phyloP scores from a whole-genome alignment of 1,140 invertebrate species.

The Hesperophylax magnus region DNA sequence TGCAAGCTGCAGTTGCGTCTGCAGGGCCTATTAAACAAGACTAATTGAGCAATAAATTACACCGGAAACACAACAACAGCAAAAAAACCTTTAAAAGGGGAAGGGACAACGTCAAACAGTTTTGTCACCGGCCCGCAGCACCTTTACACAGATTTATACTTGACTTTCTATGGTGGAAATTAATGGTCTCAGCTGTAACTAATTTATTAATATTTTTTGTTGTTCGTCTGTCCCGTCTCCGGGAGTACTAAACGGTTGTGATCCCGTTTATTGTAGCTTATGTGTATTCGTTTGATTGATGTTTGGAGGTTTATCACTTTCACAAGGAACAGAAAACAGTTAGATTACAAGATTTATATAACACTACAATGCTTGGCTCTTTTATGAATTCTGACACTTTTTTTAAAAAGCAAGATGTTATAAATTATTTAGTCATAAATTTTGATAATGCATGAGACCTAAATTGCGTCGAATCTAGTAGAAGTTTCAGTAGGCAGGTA shows the following conservation, averaged over 20 bases:
- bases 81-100: constrained; percentile 17
- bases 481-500: too few species aligned
- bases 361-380: too few species aligned
- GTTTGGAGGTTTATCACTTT: not conserved
- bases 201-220: constrained; percentile 37
- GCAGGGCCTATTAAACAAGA: constrained; percentile 52
- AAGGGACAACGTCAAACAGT: not conserved
- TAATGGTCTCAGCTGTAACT: constrained; percentile 29
- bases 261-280: not conserved
- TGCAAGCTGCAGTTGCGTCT: constrained; percentile 24
- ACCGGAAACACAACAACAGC: constrained; percentile 46
- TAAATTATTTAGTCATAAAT: too few species aligned
- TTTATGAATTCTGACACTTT: too few species aligned
- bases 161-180: constrained; percentile 14
- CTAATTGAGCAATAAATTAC: constrained; percentile 56
- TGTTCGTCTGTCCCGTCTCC: not conserved
- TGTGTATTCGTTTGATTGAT: not conserved
- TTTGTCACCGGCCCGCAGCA: constrained; percentile 24
- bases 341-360: too few species aligned
- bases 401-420: too few species aligned
- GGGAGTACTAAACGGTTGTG: constrained; percentile 15
- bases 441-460: too few species aligned
- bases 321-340: too few species aligned
- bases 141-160: constrained; percentile 32
- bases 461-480: too few species aligned